phyloP scores from a whole-genome alignment of 2,113 vertebrate species.

The Rhinoptilus africanus region DNA sequence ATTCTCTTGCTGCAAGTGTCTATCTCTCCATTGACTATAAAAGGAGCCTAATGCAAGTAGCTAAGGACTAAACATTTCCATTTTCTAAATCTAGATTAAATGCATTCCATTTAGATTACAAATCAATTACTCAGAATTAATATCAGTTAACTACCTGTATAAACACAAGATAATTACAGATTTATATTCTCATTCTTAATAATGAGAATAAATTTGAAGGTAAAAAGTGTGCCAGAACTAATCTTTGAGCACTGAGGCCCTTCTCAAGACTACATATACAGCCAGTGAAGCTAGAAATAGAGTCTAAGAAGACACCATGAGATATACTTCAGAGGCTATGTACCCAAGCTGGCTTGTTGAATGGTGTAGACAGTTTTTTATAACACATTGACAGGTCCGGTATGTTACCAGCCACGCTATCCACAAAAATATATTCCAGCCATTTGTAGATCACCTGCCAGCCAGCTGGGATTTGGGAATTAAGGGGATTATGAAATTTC shows the following conservation, averaged over 20 bases:
- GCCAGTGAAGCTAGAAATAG: not conserved
- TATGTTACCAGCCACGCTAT: not conserved
- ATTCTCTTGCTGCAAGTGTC: not conserved
- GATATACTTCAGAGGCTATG: not conserved
- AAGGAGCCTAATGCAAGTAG: not conserved
- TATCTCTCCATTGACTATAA: not conserved
- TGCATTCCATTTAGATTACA: not conserved
- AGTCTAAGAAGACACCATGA: not conserved
- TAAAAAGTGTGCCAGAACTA: not conserved
- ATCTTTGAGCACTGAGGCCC: rapidly evolving
- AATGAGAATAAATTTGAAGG: not conserved
- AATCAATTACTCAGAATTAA: not conserved
- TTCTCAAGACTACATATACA: not conserved
- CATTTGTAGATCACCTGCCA: not conserved
- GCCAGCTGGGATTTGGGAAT: not conserved
- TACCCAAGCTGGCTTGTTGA: not conserved
- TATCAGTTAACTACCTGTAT: not conserved
- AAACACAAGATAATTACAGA: not conserved
- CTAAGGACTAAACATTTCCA: not conserved
- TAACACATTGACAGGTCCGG: not conserved
- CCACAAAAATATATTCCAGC: not conserved
- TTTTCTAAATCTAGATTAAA: not conserved
- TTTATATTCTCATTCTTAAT: not conserved
- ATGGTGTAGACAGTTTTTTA: not conserved
- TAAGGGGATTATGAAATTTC: not conserved